A percentile compares a stretch with the other conserved stretches of the same genome.
Evolutionary conservation across 2,888 invertebrate genomes (phyloP).

Genomic region (Thereva nobilitata): DNA sequence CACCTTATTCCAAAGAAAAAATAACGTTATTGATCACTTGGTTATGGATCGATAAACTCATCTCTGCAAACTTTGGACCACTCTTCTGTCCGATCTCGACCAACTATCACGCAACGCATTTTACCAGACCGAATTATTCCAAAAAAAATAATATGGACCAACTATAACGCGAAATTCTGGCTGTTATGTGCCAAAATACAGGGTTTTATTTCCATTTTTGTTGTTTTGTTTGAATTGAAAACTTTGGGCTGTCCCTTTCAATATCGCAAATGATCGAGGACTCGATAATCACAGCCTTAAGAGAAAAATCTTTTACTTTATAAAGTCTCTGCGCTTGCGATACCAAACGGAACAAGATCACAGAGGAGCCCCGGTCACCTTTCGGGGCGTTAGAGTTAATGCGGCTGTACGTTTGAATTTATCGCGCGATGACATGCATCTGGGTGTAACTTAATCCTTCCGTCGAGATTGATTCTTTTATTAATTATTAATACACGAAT

Average conservation of each 20-base stretch:
- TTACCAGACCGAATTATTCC: no score
- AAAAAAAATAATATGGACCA: no score
- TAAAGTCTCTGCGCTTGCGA: not conserved
- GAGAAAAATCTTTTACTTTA: constrained; percentile 5
- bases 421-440: constrained; percentile 41
- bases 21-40: no score
- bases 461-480: constrained; percentile 32
- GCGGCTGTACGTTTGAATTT: constrained; percentile 40
- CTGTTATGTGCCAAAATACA: constrained; percentile 1
- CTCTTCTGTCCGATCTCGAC: no score
- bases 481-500: constrained; percentile 21
- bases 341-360: constrained; percentile 24
- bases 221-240: constrained; percentile 19
- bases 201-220: constrained; percentile 12
- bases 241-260: constrained; percentile 29
- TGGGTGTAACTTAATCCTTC: constrained; percentile 41
- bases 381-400: constrained; percentile 38
- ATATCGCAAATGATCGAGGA: constrained; percentile 30
- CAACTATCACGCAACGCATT: no score
- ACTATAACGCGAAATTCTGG: no score
- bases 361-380: constrained; percentile 18
- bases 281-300: constrained; percentile 28
- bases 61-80: no score
- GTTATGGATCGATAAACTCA: no score
- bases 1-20: no score